Evolutionary conservation across 2,113 vertebrate species (phyloP).

Genomic region (Sterna hirundo): DNA sequence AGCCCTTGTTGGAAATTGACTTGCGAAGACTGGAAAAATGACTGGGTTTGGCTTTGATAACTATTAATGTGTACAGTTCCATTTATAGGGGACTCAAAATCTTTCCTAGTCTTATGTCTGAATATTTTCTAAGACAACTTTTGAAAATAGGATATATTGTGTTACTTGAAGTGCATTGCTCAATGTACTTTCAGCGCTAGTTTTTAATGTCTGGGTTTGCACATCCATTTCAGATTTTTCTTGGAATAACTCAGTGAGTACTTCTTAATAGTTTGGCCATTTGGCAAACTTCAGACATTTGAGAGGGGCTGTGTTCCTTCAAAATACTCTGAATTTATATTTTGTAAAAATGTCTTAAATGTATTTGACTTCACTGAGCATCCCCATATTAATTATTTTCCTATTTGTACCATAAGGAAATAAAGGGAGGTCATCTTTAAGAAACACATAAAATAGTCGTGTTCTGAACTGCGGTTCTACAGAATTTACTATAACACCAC

Average conservation of each 20-base stretch:
- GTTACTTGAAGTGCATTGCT: background rate
- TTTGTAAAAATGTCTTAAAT: background rate
- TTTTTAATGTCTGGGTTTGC: background rate
- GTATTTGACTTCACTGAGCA: background rate
- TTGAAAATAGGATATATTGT: background rate
- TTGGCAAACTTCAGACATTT: background rate
- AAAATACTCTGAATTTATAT: background rate
- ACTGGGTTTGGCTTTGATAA: background rate
- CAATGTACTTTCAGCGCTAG: background rate
- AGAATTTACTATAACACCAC: background rate
- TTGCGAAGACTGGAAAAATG: background rate
- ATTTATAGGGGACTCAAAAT: background rate
- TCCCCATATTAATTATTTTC: background rate
- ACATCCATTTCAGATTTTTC: background rate
- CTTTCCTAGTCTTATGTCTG: background rate
- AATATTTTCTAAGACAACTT: background rate
- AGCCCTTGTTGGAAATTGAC: background rate
- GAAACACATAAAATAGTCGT: background rate
- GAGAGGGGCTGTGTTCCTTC: background rate
- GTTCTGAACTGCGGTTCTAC: background rate
- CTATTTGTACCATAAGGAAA: background rate
- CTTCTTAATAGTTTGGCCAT: background rate
- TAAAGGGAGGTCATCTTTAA: background rate
- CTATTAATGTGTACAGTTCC: background rate
- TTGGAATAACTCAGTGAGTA: background rate